phyloP scores from a whole-genome alignment of 1,140 invertebrate species.

The Hydropsyche tenuis region DNA sequence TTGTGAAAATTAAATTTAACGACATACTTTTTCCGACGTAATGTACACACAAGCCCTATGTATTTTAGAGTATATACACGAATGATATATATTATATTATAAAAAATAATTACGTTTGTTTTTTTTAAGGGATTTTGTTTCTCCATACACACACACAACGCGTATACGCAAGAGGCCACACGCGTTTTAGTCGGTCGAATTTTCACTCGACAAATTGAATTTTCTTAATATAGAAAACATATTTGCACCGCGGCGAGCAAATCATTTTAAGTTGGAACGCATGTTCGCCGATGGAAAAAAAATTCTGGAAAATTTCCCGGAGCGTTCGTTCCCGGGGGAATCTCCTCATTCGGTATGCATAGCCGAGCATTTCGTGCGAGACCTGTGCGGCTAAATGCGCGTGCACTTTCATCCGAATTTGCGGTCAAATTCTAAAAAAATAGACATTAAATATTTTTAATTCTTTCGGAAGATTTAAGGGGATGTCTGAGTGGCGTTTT shows the following conservation, averaged over 20 bases:
- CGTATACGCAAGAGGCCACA: too few relatives aligned
- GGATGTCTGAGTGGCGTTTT: too few relatives aligned
- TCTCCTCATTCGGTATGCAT: conserved; percentile 30
- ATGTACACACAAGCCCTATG: too few relatives aligned
- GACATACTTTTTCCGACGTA: too few relatives aligned
- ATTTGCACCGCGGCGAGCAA: conserved; percentile 31
- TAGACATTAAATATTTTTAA: not conserved
- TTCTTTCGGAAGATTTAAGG: too few relatives aligned
- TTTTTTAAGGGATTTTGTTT: too few relatives aligned
- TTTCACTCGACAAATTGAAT: not conserved
- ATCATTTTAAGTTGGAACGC: conserved; percentile 32
- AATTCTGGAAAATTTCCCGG: conserved; percentile 26
- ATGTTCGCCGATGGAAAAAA: conserved; percentile 16
- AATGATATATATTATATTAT: too few relatives aligned
- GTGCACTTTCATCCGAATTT: conserved; percentile 18
- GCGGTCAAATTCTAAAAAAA: not conserved
- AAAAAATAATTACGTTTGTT: too few relatives aligned
- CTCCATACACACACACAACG: too few relatives aligned
- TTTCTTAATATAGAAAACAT: conserved; percentile 33
- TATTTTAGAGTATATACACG: too few relatives aligned
- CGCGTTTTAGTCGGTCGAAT: too few relatives aligned
- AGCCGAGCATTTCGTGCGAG: conserved; percentile 13
- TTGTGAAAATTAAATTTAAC: too few relatives aligned
- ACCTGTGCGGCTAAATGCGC: conserved; percentile 13
- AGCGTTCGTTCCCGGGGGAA: conserved; percentile 15